Conservation (phyloP, 2,113 vertebrate genomes). For the Poeciliopsis turrubarensis region DNA sequence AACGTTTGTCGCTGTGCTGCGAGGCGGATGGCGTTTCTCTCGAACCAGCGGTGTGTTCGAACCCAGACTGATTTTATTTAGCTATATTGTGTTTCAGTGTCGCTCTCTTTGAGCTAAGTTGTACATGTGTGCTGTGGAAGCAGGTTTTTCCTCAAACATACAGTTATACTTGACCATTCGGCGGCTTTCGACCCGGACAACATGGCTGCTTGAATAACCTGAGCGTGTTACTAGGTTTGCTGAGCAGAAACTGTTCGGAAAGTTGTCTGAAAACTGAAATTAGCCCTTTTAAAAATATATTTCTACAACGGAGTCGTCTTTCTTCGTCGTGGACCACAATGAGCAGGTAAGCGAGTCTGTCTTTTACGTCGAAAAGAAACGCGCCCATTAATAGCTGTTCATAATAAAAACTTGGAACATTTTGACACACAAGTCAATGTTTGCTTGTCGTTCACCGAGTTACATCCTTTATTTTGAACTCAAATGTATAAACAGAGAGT, state of each 20-base stretch:
- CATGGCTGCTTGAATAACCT: not conserved
- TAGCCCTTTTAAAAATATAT: not conserved
- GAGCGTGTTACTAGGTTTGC: not conserved
- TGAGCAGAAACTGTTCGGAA: not conserved
- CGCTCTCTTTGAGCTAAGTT: not conserved
- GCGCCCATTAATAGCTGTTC: not conserved
- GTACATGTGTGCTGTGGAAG: not conserved
- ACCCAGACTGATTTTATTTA: no score
- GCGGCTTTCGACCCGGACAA: not conserved
- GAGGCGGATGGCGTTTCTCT: not conserved
- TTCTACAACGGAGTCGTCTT: not conserved
- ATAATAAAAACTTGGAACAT: no score
- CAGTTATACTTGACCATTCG: not conserved
- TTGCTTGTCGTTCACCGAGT: not conserved
- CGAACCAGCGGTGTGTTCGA: not conserved
- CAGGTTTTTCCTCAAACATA: not conserved
- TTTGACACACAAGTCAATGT: not conserved
- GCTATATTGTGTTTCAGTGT: not conserved
- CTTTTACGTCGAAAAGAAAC: not conserved
- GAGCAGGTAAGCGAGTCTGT: constrained; percentile 45
- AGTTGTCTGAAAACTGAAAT: not conserved
- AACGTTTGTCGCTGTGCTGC: accelerated
- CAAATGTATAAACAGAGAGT: no score
- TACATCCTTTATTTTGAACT: no score
- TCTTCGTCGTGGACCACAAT: constrained; percentile 11